Base-by-base conservation (phyloP, 2,797 vertebrate species). In the Oryzias sinensis region DNA sequence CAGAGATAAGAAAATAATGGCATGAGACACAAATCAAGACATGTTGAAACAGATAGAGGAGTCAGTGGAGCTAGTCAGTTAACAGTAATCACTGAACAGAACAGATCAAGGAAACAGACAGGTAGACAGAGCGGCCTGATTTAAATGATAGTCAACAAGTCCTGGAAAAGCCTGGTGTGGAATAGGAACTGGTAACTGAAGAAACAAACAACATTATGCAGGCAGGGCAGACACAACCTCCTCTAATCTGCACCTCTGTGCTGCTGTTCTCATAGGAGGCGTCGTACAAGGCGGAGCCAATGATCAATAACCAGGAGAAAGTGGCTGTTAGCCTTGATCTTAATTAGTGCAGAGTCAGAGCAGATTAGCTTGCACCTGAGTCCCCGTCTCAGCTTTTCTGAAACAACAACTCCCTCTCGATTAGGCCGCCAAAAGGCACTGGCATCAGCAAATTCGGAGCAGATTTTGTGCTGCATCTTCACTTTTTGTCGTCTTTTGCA, bases 341-440 rank as follows among this genome's bases (percentile, higher is more conserved):
- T 87, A 87, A 88, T 90, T 86, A 88, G 80, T 65, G 62, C 59
- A 65, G 75, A 53, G 78, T 80, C 79, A 80, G 83, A 82, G 72
- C 74, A 85, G 81, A 87, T 88, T 85, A 88, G 79, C 65, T 46
- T 42, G 62, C 82, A 84, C 83, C 87, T 86, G 84, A 83, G 72
- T 72, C 83, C 71, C 67, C 58, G 61, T 75, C 59, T 58, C 54
- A 68, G 69, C 55, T 59, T 72, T 60, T 68, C 65, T 83, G 68
- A 62, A 76, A 83, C 78, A 88, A 80, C 85, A 84, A 62, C 67
- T 68, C 72, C 44, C 48, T 77, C 58, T 56, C 56, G 50, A 54
- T 68, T 64, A 59, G 72, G 54, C 68, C 51, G 51, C 68, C 56
- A 40, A 53, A 65, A 77, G 54, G 42, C 49, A 56, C 37, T 27